Conservation (phyloP, 2,113 vertebrate genomes). For the Heterotilapia buettikoferi region DNA sequence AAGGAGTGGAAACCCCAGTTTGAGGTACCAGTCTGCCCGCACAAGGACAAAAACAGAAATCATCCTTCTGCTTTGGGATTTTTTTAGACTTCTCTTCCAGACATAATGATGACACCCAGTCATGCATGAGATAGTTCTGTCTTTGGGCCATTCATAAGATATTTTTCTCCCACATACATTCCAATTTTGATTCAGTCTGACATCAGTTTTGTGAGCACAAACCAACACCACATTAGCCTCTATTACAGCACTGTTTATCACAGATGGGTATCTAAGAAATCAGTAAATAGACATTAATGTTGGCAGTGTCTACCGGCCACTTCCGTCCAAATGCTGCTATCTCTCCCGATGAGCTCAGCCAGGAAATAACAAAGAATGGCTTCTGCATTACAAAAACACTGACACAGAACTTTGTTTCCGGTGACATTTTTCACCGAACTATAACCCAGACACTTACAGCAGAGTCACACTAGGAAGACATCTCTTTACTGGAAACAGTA, state of each 20-base stretch:
- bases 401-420: neutral
- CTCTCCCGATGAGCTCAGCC: neutral
- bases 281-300: neutral
- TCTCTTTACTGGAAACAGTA: neutral
- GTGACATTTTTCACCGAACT: neutral
- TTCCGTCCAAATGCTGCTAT: neutral
- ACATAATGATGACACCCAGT: conserved; percentile 17
- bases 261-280: neutral
- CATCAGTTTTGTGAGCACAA: neutral
- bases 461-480: neutral
- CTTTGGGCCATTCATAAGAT: conserved; percentile 5
- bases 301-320: neutral
- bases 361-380: neutral
- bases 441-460: neutral
- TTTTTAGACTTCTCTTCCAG: neutral
- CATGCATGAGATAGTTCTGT: neutral
- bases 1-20: neutral
- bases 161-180: neutral
- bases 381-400: neutral
- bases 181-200: neutral
- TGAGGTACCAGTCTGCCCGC: neutral
- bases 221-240: neutral
- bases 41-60: neutral
- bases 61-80: neutral
- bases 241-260: neutral